These are phyloP conservation scores for Macroteleia sp. DNA, from an alignment of 2,888 invertebrate species.

Conservation along the genomic window DNA sequence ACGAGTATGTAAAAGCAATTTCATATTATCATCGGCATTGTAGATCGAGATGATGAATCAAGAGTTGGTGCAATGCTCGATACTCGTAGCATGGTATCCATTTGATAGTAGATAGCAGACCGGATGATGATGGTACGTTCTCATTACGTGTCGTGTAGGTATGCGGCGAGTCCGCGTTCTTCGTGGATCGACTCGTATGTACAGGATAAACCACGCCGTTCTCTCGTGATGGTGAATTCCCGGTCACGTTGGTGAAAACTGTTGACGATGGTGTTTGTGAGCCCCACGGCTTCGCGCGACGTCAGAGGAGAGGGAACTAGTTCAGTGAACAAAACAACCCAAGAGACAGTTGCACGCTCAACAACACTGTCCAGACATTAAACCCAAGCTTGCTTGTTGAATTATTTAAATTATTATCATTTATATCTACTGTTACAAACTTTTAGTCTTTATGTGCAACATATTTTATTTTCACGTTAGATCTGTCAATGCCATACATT, in stretches of 20 bases:
- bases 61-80: conserved; percentile 64
- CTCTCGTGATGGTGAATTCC: conserved; percentile 71
- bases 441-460: background rate
- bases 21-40: conserved; percentile 45
- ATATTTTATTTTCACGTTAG: conserved; percentile 8
- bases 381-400: conserved; percentile 43
- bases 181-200: conserved; percentile 60
- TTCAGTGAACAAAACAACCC: conserved; percentile 83
- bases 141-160: conserved; percentile 84
- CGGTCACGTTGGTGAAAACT: conserved; percentile 38
- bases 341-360: conserved; percentile 76
- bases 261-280: conserved; percentile 61
- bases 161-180: conserved; percentile 77
- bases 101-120: conserved; percentile 80
- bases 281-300: conserved; percentile 66
- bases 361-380: conserved; percentile 68
- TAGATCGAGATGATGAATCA: conserved; percentile 53
- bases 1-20: conserved; percentile 43
- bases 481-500: background rate
- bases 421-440: conserved; percentile 21
- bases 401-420: conserved; percentile 59
- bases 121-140: conserved; percentile 82
- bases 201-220: conserved; percentile 54
- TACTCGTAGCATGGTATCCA: conserved; percentile 73
- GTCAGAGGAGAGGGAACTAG: conserved; percentile 81